Evolutionary conservation across 2,113 vertebrate genomes (phyloP), one percentile per base, ranked within the genome.

Genomic region (Sula dactylatra): DNA sequence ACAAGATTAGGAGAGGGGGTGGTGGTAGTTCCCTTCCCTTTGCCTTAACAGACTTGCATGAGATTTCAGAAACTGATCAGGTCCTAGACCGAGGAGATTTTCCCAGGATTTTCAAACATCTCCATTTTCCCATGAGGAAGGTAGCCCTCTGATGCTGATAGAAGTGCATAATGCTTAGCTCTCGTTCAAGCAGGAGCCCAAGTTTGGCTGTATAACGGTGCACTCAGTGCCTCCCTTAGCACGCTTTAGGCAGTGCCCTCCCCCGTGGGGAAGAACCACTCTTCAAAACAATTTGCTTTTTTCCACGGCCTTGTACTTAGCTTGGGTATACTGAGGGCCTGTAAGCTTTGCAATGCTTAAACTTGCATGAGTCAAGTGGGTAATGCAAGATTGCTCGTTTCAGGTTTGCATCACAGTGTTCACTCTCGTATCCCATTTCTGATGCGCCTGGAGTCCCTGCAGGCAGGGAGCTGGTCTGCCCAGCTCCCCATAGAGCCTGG

Each of bases 381-480:
- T 24, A 47, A 50, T 5, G 25, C 45, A 32, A 6, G n/a, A 19
- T 14, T 40, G 19, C 45, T 65, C 0, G 0, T n/a, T 50, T 34
- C 56, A 56, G 25, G 31, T 49, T 88, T 85, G 34, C 34, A 10
- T 40, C 1, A 0, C 0, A 0, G 14, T 36, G 6, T 61, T 67
- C 3, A 2, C 21, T 61, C 47, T 67, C 0, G 0, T 45, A 18
- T 10, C 5, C 26, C 1, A 0, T 34, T 66, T 72, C n/a, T 72
- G 56, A 12, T 7, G 31, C 0, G 1, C 27, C 29, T 7, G 8
- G 42, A 17, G 32, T 58, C 38, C 16, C 61, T 5, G 13, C 5
- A 3, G 45, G 25, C 40, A 36, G 25, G 25, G 42, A 83, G 27
- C 26, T 0, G 0, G 11, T 40, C 64, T 84, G 56, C 29, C 61